Evolutionary conservation across 2,797 vertebrate genomes (phyloP).

Genomic region (Momotus momota): DNA sequence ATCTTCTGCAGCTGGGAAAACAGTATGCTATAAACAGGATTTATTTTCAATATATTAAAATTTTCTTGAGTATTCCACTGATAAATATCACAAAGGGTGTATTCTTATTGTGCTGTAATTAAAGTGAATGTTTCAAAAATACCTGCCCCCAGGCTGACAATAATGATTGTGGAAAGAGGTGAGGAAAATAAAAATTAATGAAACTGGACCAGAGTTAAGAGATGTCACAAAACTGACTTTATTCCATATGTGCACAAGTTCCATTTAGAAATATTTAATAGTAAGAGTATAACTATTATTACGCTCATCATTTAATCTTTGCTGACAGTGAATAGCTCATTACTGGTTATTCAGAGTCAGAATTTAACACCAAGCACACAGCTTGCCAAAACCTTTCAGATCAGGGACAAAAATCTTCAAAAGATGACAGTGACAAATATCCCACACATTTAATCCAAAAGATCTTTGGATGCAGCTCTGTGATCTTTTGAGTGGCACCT

Average conservation of each 20-base stretch:
- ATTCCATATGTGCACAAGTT: neutral
- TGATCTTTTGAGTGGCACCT: neutral
- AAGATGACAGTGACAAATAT: constrained; percentile 13
- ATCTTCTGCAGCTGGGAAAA: constrained; percentile 9
- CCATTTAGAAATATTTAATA: constrained; percentile 15
- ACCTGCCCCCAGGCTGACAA: neutral
- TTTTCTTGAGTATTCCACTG: neutral
- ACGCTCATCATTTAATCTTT: constrained; percentile 28
- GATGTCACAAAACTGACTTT: constrained; percentile 32
- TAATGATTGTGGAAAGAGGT: constrained; percentile 14
- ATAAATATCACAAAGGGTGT: constrained; percentile 26
- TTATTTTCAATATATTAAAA: constrained; percentile 56
- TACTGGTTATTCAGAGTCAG: constrained; percentile 8
- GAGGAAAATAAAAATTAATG: constrained; percentile 62
- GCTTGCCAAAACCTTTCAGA: constrained; percentile 14
- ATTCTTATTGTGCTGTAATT: constrained; percentile 43
- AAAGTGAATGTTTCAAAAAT: constrained; percentile 39
- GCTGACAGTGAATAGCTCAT: constrained; percentile 22
- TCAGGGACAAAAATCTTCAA: neutral
- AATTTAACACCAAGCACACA: neutral
- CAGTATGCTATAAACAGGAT: constrained; percentile 27
- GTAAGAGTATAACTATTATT: neutral
- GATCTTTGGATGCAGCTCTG: neutral
- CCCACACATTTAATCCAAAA: neutral
- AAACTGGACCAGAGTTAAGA: constrained; percentile 36